These are phyloP conservation scores for Cosmia trapezina DNA, from an alignment of 2,888 invertebrate species.

Conservation along the genomic window DNA sequence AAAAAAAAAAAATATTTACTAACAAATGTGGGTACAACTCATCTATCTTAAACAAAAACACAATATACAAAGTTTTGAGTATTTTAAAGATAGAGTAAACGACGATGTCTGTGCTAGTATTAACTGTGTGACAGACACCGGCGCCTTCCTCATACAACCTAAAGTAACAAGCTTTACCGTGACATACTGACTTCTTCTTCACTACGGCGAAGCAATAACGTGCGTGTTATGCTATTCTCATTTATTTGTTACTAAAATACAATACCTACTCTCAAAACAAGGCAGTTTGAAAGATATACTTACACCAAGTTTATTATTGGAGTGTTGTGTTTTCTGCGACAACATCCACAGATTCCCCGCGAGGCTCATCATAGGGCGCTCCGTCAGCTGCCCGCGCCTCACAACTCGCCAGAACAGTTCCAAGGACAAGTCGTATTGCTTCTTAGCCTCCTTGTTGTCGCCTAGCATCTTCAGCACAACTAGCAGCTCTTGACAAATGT, in stretches of 20 bases:
- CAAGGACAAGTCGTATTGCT: conserved; percentile 93
- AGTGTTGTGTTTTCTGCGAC: conserved; percentile 91
- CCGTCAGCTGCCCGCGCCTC: conserved; percentile 91
- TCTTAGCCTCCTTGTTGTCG: conserved; percentile 91
- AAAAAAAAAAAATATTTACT: too few species aligned
- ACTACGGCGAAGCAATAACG: neutral
- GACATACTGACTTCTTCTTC: too few species aligned
- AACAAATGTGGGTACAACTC: too few species aligned
- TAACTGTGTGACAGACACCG: too few species aligned
- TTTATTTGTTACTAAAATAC: neutral
- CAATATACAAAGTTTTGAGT: too few species aligned
- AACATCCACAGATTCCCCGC: conserved; percentile 96
- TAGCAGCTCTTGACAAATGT: conserved; percentile 94
- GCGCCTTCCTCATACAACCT: too few species aligned
- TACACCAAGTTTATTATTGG: conserved; percentile 80
- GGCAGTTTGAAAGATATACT: conserved; percentile 53
- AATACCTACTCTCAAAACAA: neutral
- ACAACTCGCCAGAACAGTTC: conserved; percentile 93
- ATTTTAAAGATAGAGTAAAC: too few species aligned
- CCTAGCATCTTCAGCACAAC: conserved; percentile 93
- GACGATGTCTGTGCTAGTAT: too few species aligned
- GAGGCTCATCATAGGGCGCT: conserved; percentile 91
- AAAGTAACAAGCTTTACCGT: too few species aligned
- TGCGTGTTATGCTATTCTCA: neutral
- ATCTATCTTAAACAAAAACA: too few species aligned